phyloP scores from a whole-genome alignment of 2,113 vertebrate species.

The Charina bottae region DNA sequence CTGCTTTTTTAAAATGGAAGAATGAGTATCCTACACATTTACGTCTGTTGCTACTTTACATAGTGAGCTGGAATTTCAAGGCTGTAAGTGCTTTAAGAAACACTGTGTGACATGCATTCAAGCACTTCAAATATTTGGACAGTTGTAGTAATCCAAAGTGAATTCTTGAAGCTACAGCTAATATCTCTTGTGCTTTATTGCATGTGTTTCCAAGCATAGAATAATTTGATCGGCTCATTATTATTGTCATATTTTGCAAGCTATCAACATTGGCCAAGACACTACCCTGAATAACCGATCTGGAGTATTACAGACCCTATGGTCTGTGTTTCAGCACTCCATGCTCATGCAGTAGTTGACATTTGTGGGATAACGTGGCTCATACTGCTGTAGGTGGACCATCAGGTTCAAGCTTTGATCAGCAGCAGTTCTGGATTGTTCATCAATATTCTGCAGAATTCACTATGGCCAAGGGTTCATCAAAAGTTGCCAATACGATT shows the following conservation, averaged over 20 bases:
- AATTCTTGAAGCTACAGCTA: slow-evolving; percentile 55
- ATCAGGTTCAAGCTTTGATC: background rate
- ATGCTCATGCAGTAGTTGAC: slow-evolving; percentile 71
- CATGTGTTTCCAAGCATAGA: slow-evolving; percentile 54
- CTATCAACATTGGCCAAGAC: slow-evolving; percentile 54
- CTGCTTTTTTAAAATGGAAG: slow-evolving; percentile 55
- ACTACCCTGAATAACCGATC: slow-evolving; percentile 47
- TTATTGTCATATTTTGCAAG: slow-evolving; percentile 48
- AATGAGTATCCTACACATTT: slow-evolving; percentile 41
- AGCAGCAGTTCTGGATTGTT: accelerated
- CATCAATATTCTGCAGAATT: slow-evolving; percentile 78
- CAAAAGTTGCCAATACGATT: slow-evolving; percentile 77
- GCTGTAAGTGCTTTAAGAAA: slow-evolving; percentile 53
- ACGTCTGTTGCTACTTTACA: slow-evolving; percentile 38
- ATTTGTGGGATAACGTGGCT: background rate
- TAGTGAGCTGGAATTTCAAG: slow-evolving; percentile 52
- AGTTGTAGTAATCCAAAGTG: slow-evolving; percentile 53
- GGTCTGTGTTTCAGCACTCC: slow-evolving; percentile 56
- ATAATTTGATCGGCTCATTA: slow-evolving; percentile 44
- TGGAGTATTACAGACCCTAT: slow-evolving; percentile 47
- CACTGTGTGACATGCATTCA: slow-evolving; percentile 48
- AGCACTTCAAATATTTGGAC: slow-evolving; percentile 38
- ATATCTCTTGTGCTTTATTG: slow-evolving; percentile 54
- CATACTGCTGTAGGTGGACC: background rate
- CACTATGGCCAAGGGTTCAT: slow-evolving; percentile 78